These are phyloP conservation scores for Branchinecta sandiegonensis DNA, from an alignment of 2,888 invertebrate species.

Conservation along the genomic window DNA sequence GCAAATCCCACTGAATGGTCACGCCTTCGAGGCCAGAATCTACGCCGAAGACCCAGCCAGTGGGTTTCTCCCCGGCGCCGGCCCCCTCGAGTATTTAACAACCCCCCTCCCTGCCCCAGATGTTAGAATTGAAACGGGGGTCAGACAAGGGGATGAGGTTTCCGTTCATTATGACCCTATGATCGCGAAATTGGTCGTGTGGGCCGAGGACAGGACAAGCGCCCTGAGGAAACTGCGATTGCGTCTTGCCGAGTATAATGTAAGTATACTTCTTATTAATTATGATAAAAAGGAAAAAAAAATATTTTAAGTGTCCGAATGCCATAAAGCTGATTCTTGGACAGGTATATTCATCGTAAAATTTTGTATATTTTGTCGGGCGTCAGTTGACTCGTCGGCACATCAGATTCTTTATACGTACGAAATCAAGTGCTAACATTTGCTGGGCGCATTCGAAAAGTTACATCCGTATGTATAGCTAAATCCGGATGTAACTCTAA, in stretches of 20 bases:
- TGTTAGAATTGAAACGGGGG: conserved; percentile 81
- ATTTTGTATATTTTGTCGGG: too few relatives aligned
- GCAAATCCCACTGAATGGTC: conserved; percentile 60
- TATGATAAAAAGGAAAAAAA: too few relatives aligned
- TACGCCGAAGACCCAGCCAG: conserved; percentile 66
- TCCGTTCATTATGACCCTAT: conserved; percentile 98
- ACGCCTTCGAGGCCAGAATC: conserved; percentile 89
- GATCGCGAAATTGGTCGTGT: conserved; percentile 96
- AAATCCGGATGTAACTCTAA: too few relatives aligned
- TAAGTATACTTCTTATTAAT: conserved; percentile 35
- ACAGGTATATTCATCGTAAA: too few relatives aligned
- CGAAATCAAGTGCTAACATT: too few relatives aligned
- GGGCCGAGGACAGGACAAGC: conserved; percentile 67
- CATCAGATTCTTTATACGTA: too few relatives aligned
- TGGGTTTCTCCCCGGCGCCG: conserved; percentile 88
- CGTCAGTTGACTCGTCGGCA: too few relatives aligned
- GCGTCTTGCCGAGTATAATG: conserved; percentile 69
- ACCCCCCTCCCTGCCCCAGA: conserved; percentile 50
- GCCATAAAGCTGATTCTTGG: too few relatives aligned
- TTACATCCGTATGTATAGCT: too few relatives aligned
- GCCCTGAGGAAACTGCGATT: conserved; percentile 62
- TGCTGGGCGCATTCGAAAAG: too few relatives aligned
- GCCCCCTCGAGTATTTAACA: conserved; percentile 55
- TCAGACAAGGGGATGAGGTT: conserved; percentile 82
- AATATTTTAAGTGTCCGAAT: too few relatives aligned